A percentile compares a stretch with the other conserved stretches of the same genome.
Conservation (phyloP, 2,888 invertebrate genomes). For the Lysandra coridon region DNA sequence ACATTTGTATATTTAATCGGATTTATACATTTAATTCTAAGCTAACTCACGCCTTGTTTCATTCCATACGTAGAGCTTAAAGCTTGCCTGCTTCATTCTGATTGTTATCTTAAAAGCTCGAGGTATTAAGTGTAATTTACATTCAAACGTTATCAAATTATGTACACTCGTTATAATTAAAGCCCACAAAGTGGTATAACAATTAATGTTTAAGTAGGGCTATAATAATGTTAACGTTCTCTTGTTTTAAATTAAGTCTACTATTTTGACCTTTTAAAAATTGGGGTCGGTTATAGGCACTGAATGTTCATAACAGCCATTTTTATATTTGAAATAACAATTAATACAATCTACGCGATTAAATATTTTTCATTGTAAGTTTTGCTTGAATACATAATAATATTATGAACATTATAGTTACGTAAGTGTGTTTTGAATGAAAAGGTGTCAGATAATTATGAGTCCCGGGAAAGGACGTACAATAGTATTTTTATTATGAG, state of each 20-base stretch:
- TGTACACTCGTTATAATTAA: neutral
- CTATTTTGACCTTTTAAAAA: neutral
- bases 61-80: conserved; percentile 12
- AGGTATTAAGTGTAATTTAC: conserved; percentile 12
- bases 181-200: conserved; percentile 1
- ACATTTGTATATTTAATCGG: conserved; percentile 12
- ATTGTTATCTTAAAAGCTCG: conserved; percentile 27
- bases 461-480: too few relatives aligned
- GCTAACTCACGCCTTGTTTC: neutral
- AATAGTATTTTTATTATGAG: too few relatives aligned
- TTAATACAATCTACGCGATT: too few relatives aligned
- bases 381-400: too few relatives aligned
- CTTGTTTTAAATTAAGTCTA: neutral
- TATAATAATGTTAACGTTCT: neutral
- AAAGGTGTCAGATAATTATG: too few relatives aligned
- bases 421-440: too few relatives aligned
- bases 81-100: conserved; percentile 23
- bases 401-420: neutral
- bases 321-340: neutral
- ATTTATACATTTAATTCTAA: neutral
- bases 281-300: neutral
- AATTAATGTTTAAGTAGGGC: neutral
- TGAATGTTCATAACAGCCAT: neutral
- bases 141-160: conserved; percentile 11
- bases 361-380: too few relatives aligned